Percentiles rank a stretch among this genome's conserved stretches.
Evolutionary conservation across 2,113 vertebrate species (phyloP).

Genomic region (Gavia stellata): DNA sequence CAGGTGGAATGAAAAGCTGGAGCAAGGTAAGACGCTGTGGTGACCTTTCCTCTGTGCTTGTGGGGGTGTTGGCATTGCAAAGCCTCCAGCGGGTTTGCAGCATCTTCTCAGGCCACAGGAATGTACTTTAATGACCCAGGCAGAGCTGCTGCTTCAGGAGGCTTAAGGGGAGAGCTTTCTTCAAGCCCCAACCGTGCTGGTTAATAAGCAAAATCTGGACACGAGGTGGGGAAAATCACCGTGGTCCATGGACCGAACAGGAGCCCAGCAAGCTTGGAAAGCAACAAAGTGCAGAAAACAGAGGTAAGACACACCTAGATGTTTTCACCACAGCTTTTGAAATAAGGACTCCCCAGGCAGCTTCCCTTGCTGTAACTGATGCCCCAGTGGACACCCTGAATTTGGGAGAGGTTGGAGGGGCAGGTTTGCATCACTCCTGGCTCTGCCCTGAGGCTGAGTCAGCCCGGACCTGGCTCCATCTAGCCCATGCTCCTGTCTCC

Average conservation of each 20-base stretch:
- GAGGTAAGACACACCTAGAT: neutral
- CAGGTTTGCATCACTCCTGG: neutral
- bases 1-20: neutral
- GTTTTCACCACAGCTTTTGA: neutral
- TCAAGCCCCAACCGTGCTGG: rapidly evolving
- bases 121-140: neutral
- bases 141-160: neutral
- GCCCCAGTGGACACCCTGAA: neutral
- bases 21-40: neutral
- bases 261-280: neutral
- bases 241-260: rapidly evolving
- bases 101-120: neutral
- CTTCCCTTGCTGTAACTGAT: neutral
- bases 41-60: neutral
- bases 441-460: neutral
- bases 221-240: neutral
- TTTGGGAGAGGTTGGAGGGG: neutral
- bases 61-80: too few species aligned
- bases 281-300: neutral
- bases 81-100: neutral
- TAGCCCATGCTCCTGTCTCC: neutral
- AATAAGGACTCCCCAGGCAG: neutral
- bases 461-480: neutral
- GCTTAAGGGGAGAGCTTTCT: neutral
- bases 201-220: neutral